Conservation (phyloP, 2,888 invertebrate genomes). For the Sinhomidia bicolor region DNA sequence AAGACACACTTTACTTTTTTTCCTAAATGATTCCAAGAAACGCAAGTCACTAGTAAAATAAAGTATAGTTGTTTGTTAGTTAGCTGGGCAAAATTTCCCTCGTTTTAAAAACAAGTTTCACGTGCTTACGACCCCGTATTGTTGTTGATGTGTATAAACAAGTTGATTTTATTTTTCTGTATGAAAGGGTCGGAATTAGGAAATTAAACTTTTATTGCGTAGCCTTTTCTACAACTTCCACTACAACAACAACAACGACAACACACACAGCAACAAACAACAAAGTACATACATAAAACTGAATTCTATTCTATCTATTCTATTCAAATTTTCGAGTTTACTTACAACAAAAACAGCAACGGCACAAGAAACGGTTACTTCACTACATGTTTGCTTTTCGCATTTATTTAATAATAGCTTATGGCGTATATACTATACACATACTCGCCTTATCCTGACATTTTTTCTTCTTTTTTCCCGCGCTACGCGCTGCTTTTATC, state of each 20-base stretch:
- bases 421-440: no score
- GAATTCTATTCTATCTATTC: no score
- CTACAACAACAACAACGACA: not conserved
- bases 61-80: not conserved
- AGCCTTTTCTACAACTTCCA: not conserved
- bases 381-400: not conserved
- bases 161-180: conserved; percentile 20
- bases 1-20: conserved; percentile 11
- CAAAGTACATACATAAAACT: conserved; percentile 1
- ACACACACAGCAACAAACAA: no score
- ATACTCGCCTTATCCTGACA: not conserved
- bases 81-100: no score
- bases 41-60: no score
- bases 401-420: not conserved
- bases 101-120: not conserved
- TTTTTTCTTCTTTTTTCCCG: conserved; percentile 4
- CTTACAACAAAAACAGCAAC: not conserved
- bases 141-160: not conserved
- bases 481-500: no score
- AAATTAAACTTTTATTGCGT: conserved; percentile 34
- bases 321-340: conserved; percentile 37
- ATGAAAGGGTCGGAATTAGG: not conserved
- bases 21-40: no score
- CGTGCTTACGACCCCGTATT: not conserved
- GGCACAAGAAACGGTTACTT: not conserved